Evolutionary conservation across 2,888 invertebrate species (phyloP), one percentile per base, ranked within the genome.

Genomic region (Dioctria rufipes): DNA sequence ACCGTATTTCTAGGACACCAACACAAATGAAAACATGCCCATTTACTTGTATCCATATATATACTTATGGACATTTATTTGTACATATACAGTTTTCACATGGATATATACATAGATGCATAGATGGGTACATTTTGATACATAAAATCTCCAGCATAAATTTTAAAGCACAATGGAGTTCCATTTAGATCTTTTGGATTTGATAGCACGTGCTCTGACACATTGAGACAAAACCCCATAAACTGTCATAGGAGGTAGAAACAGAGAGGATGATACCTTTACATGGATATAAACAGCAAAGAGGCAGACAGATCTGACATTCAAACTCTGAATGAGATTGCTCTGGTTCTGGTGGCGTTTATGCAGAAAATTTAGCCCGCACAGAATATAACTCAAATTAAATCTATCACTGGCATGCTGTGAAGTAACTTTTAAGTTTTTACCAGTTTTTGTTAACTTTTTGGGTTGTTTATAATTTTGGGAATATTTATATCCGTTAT

Each of bases 121-220:
- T n/a, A 13, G 8, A 13, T 63, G 5, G 9, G 49, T 11, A 9
- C 11, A 37, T 37, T 49, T 61, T n/a, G n/a, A 49, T 63, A 77
- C 42, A 63, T 5, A 63, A 46, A 43, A 63, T n/a, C 51, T 63
- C 25, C 42, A 66, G 78, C 54, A 78, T 78, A 66, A 78, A 78
- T 54, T 78, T 66, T 46, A 51, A 42, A 63, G 54, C 78, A 78
- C 78, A 78, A 78, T 78, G 78, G 66, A 78, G 66, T 78, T 78
- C 78, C 66, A 78, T 78, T 78, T 78, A 78, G 78, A 78, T 78
- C 66, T 40, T 42, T 78, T 54, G 66, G 54, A 78, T 66, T 78
- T 78, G 78, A 78, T 78, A 78, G 66, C 54, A 78, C 78, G 49
- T 66, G 63, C 78, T 51, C 54, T 66, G 49, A n/a, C 66, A 78